Evolutionary conservation across 2,888 invertebrate species (phyloP).

Genomic region (Galerucella calmariensis): DNA sequence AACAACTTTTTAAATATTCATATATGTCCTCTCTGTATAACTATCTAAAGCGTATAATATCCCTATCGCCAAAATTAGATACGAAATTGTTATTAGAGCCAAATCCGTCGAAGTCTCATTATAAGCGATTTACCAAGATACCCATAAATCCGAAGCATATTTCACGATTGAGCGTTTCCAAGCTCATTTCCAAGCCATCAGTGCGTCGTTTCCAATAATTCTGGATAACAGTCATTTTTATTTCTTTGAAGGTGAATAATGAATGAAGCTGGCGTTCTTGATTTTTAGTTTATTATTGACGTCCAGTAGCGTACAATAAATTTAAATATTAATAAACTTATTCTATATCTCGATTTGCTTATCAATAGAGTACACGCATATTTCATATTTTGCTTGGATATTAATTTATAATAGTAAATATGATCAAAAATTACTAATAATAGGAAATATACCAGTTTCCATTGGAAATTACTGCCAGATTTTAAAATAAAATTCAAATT

Average conservation of each 20-base stretch:
- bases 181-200: conserved; percentile 7
- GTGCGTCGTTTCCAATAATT: conserved; percentile 30
- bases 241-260: conserved; percentile 23
- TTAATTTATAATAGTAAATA: no score
- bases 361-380: no score
- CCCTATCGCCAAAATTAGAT: conserved; percentile 22
- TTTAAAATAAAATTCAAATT: no score
- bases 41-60: background rate
- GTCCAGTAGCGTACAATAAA: background rate
- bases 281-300: background rate
- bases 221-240: conserved; percentile 31
- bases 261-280: conserved; percentile 13
- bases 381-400: no score
- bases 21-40: background rate
- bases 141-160: conserved; percentile 31
- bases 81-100: conserved; percentile 28
- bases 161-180: conserved; percentile 28
- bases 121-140: conserved; percentile 32
- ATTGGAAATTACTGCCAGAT: no score
- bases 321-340: background rate
- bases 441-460: no score
- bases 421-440: no score
- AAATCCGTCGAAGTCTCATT: conserved; percentile 26
- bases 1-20: background rate
- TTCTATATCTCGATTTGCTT: no score